A percentile compares a stretch with the other conserved stretches of the same genome.
Evolutionary conservation across 2,113 vertebrate species (phyloP).

Genomic region (Phrynosoma platyrhinos): DNA sequence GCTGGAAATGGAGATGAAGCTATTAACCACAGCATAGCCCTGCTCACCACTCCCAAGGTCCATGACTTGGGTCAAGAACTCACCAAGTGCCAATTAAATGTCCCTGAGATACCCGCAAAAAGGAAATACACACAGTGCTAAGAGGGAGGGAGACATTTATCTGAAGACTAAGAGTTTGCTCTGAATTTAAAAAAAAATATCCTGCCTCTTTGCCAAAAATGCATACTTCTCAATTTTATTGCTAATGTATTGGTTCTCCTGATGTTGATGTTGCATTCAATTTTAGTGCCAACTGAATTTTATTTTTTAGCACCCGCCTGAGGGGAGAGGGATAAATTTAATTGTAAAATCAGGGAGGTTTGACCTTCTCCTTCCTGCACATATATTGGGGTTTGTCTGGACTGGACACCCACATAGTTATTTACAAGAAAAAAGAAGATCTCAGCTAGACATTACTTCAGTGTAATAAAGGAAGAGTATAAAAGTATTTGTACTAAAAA

Average conservation of each 20-base stretch:
- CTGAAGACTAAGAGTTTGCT: too few species aligned
- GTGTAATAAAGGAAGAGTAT: slow-evolving; percentile 64
- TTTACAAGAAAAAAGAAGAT: background rate
- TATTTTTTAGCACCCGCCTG: background rate
- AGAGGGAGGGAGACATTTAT: too few species aligned
- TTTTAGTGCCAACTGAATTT: background rate
- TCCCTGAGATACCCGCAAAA: too few species aligned
- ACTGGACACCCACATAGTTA: background rate
- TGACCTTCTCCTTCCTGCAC: background rate
- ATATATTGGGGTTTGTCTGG: background rate
- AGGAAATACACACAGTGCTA: too few species aligned
- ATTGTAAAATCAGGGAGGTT: background rate
- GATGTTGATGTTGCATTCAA: background rate
- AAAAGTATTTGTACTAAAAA: slow-evolving; percentile 67
- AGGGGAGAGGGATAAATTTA: background rate
- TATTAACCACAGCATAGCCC: too few species aligned
- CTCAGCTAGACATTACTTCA: slow-evolving; percentile 37
- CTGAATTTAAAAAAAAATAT: background rate
- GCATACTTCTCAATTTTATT: background rate
- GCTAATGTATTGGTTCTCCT: background rate
- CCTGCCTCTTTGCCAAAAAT: background rate
- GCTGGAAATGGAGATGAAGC: too few species aligned
- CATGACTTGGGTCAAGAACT: too few species aligned
- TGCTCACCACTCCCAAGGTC: too few species aligned
- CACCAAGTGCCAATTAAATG: too few species aligned